These are phyloP conservation scores for Polia nebulosa DNA, from an alignment of 2,888 invertebrate genomes.

Conservation along the genomic window DNA sequence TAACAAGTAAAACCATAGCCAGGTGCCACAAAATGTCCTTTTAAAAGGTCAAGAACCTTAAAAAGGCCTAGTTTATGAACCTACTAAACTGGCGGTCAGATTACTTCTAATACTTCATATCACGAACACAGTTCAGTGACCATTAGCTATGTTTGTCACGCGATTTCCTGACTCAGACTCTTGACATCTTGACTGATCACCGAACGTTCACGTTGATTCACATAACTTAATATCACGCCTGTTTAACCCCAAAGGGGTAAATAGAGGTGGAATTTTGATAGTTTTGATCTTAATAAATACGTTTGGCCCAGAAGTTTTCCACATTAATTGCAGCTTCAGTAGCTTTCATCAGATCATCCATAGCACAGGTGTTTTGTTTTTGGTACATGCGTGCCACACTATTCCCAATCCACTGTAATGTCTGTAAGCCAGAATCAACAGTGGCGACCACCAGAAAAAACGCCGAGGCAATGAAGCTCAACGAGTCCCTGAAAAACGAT, in stretches of 20 bases:
- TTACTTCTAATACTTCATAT: conserved; percentile 47
- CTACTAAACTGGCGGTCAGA: conserved; percentile 39
- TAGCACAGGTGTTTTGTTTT: too few relatives aligned
- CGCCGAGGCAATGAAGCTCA: too few relatives aligned
- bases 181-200: conserved; percentile 66
- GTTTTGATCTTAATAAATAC: too few relatives aligned
- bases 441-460: too few relatives aligned
- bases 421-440: too few relatives aligned
- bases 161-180: conserved; percentile 72
- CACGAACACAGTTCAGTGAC: conserved; percentile 60
- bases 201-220: conserved; percentile 43
- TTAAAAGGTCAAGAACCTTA: conserved; percentile 51
- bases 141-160: conserved; percentile 66
- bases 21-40: conserved; percentile 16
- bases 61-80: conserved; percentile 55
- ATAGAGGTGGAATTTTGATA: not conserved
- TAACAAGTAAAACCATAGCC: too few relatives aligned
- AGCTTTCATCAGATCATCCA: too few relatives aligned
- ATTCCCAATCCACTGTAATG: too few relatives aligned
- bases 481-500: too few relatives aligned
- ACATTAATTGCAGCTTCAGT: too few relatives aligned
- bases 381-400: too few relatives aligned
- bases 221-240: not conserved
- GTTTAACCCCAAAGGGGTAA: not conserved
- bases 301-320: too few relatives aligned